Evolutionary conservation across 2,797 vertebrate genomes (phyloP).

Genomic region (Hyperoplus lanceolatus): DNA sequence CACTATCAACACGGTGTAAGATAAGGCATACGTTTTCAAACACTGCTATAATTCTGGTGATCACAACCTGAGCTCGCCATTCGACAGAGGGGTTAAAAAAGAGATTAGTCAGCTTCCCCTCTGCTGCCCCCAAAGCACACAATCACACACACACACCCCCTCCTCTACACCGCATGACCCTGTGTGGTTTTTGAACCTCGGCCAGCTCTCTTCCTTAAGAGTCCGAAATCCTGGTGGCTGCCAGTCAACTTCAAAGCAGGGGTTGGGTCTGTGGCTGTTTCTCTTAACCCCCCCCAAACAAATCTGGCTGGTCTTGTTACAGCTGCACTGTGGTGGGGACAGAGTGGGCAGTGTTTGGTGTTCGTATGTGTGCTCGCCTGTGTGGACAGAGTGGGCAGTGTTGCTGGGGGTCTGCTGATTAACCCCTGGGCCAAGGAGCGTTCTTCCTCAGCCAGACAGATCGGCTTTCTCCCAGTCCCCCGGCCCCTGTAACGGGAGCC

Average conservation of each 20-base stretch:
- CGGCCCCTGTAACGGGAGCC: conserved; percentile 89
- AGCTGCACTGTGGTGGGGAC: conserved; percentile 82
- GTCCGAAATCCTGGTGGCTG: conserved; percentile 78
- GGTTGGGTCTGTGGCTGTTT: conserved; percentile 73
- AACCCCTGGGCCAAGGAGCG: conserved; percentile 87
- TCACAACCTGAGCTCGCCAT: conserved; percentile 46
- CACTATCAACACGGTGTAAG: conserved; percentile 2
- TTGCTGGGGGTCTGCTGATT: conserved; percentile 87
- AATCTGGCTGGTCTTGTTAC: conserved; percentile 84
- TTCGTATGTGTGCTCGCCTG: conserved; percentile 38
- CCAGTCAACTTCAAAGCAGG: conserved; percentile 85
- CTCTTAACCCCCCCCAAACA: conserved; percentile 78
- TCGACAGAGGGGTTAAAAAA: conserved; percentile 72
- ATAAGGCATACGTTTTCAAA: conserved; percentile 21
- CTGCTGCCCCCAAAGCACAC: conserved; percentile 62
- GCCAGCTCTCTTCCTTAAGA: conserved; percentile 77
- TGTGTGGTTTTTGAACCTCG: conserved; percentile 74
- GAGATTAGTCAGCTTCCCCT: conserved; percentile 80
- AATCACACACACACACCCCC: conserved; percentile 65
- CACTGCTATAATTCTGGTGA: conserved; percentile 10
- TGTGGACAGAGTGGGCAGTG: conserved; percentile 81
- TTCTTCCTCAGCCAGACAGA: conserved; percentile 87
- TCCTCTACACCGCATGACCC: conserved; percentile 72
- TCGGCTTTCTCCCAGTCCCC: conserved; percentile 87
- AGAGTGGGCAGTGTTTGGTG: conserved; percentile 82